Base-by-base conservation (phyloP, 2,888 invertebrate species). In the Cylloceria caligata region DNA sequence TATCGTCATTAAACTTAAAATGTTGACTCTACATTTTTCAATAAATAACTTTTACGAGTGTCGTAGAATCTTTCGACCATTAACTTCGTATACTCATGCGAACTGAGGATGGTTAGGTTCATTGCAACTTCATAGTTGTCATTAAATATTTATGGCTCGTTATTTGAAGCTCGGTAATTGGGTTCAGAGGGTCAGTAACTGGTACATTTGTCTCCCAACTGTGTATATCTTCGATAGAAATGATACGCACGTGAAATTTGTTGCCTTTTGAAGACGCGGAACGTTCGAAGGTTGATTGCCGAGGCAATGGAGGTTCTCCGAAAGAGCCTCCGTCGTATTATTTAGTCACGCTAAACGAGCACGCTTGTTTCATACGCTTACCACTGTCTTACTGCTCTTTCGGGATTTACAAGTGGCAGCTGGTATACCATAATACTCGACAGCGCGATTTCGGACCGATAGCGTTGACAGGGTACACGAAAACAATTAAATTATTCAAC, bases 401-500 rank as follows among this genome's bases (percentile, higher is more conserved):
- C 47, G 34, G 39, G 36, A 34, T 74, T 68, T 49, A 60, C 42
- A 60, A 57, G 27, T 16, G 16, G 57, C 57, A 27, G 27, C 42
- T 11, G 27, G 19, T 47, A 72, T 16, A 52, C n/a, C 13, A 21
- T n/a, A 60, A 57, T 60, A 16, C 16, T 16, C 16, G n/a, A n/a
- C 19, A 24, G 45, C 49, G 69, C 64, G 62, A 36, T 36, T 30
- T 65, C 30, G 55, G 39, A 4, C 19, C 36, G 81, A 81, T 81
- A 81, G 62, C 76, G 81, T 77, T 77, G 81, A 81, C 72, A 68
- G 52, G 68, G 68, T 77, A 69, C 69, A 69, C 69, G 81, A 74
- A 74, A 78, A 81, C 73, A 81, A 81, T 78, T 78, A 73, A 78
- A 81, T 74, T 69, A 78, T 81, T 74, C 49, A 69, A 42, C 81